Base-by-base conservation (phyloP, 2,888 invertebrate genomes). In the Leptarthrus brevirostris region DNA sequence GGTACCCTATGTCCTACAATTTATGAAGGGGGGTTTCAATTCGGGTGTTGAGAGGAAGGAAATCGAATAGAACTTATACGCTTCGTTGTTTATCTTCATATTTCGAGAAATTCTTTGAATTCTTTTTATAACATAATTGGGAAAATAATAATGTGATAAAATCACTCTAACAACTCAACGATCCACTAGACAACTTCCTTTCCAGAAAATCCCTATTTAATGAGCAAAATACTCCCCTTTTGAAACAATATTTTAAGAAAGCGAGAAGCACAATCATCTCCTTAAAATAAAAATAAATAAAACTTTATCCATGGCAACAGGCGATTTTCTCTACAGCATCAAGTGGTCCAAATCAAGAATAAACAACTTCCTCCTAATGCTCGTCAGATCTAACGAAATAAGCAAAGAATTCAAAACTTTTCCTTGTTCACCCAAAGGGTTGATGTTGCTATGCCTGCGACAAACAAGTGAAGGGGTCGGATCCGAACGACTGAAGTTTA, bases 321-420 rank as follows among this genome's bases (percentile, higher is more conserved):
- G 12, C 58, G 18, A 10, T 20, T 34, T 58, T n/a, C 6, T 16
- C 14, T 4, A 16, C 4, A 34, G 4, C 20, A 36, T 58, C 34
- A 58, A 58, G 12, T 58, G 22, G 16, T 56, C 36, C 22, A 16
- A 18, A 16, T 26, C 34, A 16, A 34, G 30, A 30, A 8, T 18
- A 30, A 16, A 36, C 20, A 58, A 58, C 18, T 58, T 58, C 36
- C 36, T 58, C 36, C 20, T 10, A 4, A 3, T 18, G 58, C 22
- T 58, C 58, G 26, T 30, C 16, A 56, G n/a, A 2, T 30, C 8
- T 16, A 34, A 56, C 16, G 30, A 6, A 16, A 56, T 4, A 26
- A 36, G 58, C 36, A 36, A 20, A 58, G 36, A 58, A 6, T 58
- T 34, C 36, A 34, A 58, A 58, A 58, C 16, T 40, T 4, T n/a